Base-by-base conservation (phyloP, 2,113 vertebrate species). In the Sturnus vulgaris region DNA sequence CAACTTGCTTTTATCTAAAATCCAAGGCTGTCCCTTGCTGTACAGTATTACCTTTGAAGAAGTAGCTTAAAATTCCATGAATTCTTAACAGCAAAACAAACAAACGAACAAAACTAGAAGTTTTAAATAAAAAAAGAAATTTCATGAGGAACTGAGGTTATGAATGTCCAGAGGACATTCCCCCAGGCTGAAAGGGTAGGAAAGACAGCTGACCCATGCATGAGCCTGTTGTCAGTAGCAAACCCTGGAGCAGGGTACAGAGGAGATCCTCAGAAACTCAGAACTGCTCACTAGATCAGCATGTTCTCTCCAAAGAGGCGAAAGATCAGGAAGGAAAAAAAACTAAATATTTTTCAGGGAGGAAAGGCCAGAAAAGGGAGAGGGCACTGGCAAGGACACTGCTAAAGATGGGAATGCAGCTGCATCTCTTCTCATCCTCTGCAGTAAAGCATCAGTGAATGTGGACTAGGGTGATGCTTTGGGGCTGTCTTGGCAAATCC, bases 401-500 rank as follows among this genome's bases (percentile, higher is more conserved):
- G 44, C 40, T 79, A 52, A 50, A 87, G 24, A 19, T 23, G 19
- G 23, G 21, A 71, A 33, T 64, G 46, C 27, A 75, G 30, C 77
- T 50, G 31, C 81, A n/a, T 79, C 69, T 82, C 30, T 77, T 23
- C 46, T 83, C 17, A 14, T 46, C 76, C 42, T 83, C 79, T 86
- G 42, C 11, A 1, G 42, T 39, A 83, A 80, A 77, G 33, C 76
- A 52, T 46, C 37, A 7, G 21, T 28, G 68, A 69, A 13, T 0
- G 0, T 5, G 39, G 55, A 46, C n/a, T 88, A 40, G 46, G 0
- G 2, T 10, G 4, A 19, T 3, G 2, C 23, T 72, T 40, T 4
- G 9, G 28, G 4, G 4, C 5, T 40, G 5, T 46, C 28, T 40
- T 73, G 63, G 68, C 9, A 66, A 66, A 77, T 61, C 55, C 35